These are phyloP conservation scores for Cheirogaleus medius DNA, from an alignment of 2,113 vertebrate species.

Conservation along the genomic window DNA sequence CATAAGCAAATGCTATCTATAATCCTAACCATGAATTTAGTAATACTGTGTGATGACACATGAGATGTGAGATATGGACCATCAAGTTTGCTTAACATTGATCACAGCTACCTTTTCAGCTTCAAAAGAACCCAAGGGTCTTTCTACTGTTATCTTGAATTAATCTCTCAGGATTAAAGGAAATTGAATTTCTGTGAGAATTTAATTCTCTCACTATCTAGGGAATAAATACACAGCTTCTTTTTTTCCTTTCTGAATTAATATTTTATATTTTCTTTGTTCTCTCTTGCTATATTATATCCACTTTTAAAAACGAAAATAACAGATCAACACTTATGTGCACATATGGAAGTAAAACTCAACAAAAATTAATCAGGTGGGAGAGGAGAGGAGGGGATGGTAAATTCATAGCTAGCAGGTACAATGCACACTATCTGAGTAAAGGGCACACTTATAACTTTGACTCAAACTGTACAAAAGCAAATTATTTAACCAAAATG, in stretches of 20 bases:
- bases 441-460: too few species aligned
- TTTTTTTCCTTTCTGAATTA: conserved; percentile 36
- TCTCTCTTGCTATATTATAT: background rate
- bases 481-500: too few species aligned
- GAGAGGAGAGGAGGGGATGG: too few species aligned
- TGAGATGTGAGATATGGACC: background rate
- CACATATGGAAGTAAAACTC: too few species aligned
- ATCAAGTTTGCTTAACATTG: background rate
- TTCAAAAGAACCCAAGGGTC: conserved; percentile 2
- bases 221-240: background rate
- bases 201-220: conserved; percentile 10
- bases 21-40: background rate
- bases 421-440: too few species aligned
- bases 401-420: too few species aligned
- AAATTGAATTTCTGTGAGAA: conserved; percentile 37
- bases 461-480: too few species aligned
- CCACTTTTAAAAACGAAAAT: background rate
- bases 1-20: background rate
- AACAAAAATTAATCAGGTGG: too few species aligned
- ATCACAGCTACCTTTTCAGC: background rate
- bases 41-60: background rate
- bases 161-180: background rate
- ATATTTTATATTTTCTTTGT: background rate
- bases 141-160: conserved; percentile 23
- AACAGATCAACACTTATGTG: too few species aligned